Evolutionary conservation across 2,888 invertebrate species (phyloP).

Genomic region (Muscina levida): DNA sequence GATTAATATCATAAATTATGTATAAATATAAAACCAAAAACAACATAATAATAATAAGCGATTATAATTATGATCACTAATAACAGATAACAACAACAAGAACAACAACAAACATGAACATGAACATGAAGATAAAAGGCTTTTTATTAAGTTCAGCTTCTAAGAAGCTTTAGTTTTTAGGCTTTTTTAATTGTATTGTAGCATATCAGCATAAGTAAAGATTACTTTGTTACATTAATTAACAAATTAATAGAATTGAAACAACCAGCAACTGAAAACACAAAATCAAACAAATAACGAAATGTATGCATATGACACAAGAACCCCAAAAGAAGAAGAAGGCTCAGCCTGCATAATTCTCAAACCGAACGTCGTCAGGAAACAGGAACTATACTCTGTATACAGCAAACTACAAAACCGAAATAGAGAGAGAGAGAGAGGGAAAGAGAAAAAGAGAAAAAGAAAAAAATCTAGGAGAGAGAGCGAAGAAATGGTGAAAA

Average conservation of each 20-base stretch:
- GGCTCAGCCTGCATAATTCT: slow-evolving; percentile 50
- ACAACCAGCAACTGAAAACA: slow-evolving; percentile 13
- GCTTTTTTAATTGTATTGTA: slow-evolving; percentile 66
- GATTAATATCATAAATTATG: slow-evolving; percentile 30
- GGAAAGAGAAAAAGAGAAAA: too few relatives aligned
- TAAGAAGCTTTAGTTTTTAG: slow-evolving; percentile 67
- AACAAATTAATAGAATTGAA: slow-evolving; percentile 26
- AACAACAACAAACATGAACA: slow-evolving; percentile 43
- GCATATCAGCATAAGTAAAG: slow-evolving; percentile 63
- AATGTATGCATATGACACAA: slow-evolving; percentile 41
- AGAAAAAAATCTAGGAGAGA: too few relatives aligned
- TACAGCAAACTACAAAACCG: too few relatives aligned
- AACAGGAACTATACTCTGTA: too few relatives aligned
- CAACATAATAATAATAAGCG: slow-evolving; percentile 11
- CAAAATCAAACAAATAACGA: slow-evolving; percentile 26
- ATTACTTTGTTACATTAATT: slow-evolving; percentile 57
- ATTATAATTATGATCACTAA: slow-evolving; percentile 15
- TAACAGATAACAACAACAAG: slow-evolving; percentile 26
- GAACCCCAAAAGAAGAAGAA: not conserved
- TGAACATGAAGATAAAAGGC: slow-evolving; percentile 50
- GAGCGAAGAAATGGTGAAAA: too few relatives aligned
- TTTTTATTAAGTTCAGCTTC: slow-evolving; percentile 66
- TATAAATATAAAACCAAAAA: too few relatives aligned
- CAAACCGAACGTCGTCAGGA: slow-evolving; percentile 17
- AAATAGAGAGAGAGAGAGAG: too few relatives aligned